A percentile compares a stretch with the other conserved stretches of the same genome.
These are phyloP conservation scores for Melopsittacus undulatus DNA, from an alignment of 2,797 vertebrate species.

Conservation along the genomic window DNA sequence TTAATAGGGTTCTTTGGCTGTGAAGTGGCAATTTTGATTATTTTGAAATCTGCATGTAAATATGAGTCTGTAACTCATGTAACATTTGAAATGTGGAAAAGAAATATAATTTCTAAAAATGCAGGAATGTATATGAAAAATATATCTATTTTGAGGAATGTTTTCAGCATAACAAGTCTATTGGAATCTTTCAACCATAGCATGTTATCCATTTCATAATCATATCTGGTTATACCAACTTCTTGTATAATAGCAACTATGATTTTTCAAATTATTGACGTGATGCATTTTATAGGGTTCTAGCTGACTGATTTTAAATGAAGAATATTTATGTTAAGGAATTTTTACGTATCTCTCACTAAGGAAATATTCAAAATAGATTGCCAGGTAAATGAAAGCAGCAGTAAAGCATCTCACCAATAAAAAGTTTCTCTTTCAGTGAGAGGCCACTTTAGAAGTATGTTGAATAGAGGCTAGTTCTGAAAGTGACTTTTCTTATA, in stretches of 20 bases:
- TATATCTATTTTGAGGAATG: not conserved
- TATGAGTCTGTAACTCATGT: not conserved
- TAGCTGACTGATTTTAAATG: conserved; percentile 42
- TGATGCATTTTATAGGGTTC: conserved; percentile 32
- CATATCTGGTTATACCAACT: conserved; percentile 2
- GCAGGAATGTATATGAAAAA: not conserved
- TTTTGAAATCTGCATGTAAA: conserved; percentile 27
- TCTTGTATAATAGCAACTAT: not conserved
- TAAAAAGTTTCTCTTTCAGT: not conserved
- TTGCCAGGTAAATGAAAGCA: conserved; percentile 23
- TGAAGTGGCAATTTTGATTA: not conserved
- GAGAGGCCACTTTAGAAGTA: not conserved
- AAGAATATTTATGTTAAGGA: not conserved
- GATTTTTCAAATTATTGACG: conserved; percentile 47
- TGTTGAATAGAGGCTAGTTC: not conserved
- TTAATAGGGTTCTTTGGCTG: not conserved
- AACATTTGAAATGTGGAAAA: conserved; percentile 1
- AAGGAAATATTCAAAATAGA: conserved; percentile 26
- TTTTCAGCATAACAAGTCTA: conserved; percentile 14
- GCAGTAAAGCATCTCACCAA: not conserved
- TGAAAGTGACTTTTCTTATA: not conserved
- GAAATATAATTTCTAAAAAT: not conserved
- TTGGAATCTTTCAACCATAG: conserved; percentile 31
- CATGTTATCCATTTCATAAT: conserved; percentile 23
- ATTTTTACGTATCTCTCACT: conserved; percentile 30